A percentile compares a stretch with the other conserved stretches of the same genome.
Conservation (phyloP, 2,113 vertebrate species). For the Ammospiza caudacuta region DNA sequence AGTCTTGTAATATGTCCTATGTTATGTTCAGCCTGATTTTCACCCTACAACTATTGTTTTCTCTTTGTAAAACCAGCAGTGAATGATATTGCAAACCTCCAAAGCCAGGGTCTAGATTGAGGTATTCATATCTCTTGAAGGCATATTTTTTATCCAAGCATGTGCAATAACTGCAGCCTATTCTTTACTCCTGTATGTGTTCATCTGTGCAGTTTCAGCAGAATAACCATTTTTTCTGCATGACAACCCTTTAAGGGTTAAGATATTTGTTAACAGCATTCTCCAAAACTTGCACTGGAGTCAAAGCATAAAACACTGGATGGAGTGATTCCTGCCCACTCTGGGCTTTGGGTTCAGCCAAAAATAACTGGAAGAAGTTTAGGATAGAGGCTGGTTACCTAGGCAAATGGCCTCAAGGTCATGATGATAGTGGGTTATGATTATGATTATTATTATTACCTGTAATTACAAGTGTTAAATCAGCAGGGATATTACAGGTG, state of each 20-base stretch:
- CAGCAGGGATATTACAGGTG: neutral
- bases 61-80: slow-evolving; percentile 9
- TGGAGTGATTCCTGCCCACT: neutral
- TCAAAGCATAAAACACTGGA: neutral
- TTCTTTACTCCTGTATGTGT: neutral
- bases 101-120: neutral
- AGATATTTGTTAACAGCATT: neutral
- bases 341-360: neutral
- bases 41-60: neutral
- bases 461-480: neutral
- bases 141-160: neutral
- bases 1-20: slow-evolving; percentile 22
- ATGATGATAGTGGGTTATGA: neutral
- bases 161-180: neutral
- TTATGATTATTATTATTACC: neutral
- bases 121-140: neutral
- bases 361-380: neutral
- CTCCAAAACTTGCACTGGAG: neutral
- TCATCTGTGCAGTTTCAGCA: neutral
- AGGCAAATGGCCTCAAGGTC: neutral
- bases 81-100: neutral
- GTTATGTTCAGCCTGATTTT: slow-evolving; percentile 22
- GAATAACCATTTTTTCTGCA: neutral
- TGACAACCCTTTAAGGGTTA: neutral
- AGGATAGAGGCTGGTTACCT: neutral